These are phyloP conservation scores for Setophaga kirtlandii DNA, from an alignment of 2,113 vertebrate species.

Conservation along the genomic window DNA sequence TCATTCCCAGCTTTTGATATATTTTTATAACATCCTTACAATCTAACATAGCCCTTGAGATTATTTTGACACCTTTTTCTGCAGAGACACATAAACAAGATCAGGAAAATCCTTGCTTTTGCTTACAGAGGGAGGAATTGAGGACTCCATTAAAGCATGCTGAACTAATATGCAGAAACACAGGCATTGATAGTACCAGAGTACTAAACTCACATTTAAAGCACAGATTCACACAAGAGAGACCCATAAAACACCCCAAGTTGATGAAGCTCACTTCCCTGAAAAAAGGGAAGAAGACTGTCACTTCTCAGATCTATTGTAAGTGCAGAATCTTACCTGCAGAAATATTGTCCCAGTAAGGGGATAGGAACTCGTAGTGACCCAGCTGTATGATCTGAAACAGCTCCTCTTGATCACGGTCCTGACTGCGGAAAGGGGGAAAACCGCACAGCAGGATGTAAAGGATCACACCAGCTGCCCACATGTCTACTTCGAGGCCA, in stretches of 20 bases:
- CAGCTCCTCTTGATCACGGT: slow-evolving; percentile 91
- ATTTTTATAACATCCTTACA: background rate
- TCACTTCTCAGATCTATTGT: background rate
- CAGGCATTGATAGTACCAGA: fast-evolving
- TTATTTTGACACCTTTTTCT: background rate
- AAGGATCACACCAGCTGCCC: slow-evolving; percentile 95
- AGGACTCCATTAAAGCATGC: background rate
- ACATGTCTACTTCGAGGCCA: slow-evolving; percentile 92
- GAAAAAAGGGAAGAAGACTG: background rate
- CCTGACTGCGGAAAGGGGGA: slow-evolving; percentile 92
- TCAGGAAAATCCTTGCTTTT: background rate
- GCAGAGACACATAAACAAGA: background rate
- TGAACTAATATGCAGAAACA: background rate
- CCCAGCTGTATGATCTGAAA: slow-evolving; percentile 92
- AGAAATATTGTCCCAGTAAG: slow-evolving; percentile 94
- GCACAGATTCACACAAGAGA: background rate
- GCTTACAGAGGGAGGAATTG: background rate
- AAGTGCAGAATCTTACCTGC: slow-evolving; percentile 78
- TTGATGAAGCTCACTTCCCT: background rate
- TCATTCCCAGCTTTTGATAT: background rate
- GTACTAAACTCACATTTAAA: background rate
- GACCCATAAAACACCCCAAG: background rate
- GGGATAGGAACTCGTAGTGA: slow-evolving; percentile 87
- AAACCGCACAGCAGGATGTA: slow-evolving; percentile 95
- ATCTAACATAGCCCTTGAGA: background rate